Conservation (phyloP, 2,888 invertebrate genomes). For the Cerceris ruficornis region DNA sequence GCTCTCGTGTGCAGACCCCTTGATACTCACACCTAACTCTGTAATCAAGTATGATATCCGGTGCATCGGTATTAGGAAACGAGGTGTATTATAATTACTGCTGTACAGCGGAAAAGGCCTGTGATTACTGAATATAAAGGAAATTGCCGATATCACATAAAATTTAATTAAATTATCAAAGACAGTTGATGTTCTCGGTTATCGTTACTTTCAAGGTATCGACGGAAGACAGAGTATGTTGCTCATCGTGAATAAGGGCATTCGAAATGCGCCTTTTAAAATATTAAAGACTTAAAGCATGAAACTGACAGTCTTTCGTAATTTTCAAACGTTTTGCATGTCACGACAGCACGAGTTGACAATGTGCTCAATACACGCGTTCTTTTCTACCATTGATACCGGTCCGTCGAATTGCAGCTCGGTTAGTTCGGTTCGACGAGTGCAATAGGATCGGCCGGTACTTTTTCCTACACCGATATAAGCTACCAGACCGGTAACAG, state of each 20-base stretch:
- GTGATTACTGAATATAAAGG: slow-evolving; percentile 27
- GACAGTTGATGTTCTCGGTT: not conserved
- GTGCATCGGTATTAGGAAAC: slow-evolving; percentile 54
- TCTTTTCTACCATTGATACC: slow-evolving; percentile 30
- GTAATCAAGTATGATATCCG: slow-evolving; percentile 60
- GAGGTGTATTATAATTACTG: slow-evolving; percentile 56
- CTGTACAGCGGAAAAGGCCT: slow-evolving; percentile 39
- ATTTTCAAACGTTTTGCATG: no score
- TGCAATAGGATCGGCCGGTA: slow-evolving; percentile 56
- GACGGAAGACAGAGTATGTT: no score
- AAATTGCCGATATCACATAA: slow-evolving; percentile 32
- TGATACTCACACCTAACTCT: slow-evolving; percentile 42
- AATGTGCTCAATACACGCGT: not conserved
- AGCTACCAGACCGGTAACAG: slow-evolving; percentile 56
- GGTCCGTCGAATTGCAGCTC: slow-evolving; percentile 46
- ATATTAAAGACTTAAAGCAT: no score
- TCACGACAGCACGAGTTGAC: no score
- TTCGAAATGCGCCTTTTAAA: no score
- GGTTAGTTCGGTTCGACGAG: slow-evolving; percentile 49
- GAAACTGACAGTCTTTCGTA: no score
- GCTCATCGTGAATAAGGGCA: no score
- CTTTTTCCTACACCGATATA: slow-evolving; percentile 58
- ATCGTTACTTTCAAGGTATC: no score
- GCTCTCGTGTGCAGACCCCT: slow-evolving; percentile 41
- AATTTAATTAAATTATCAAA: not conserved